Percentiles rank a stretch among this genome's conserved stretches.
These are phyloP conservation scores for Caerostris darwini DNA, from an alignment of 1,140 invertebrate species.

Conservation along the genomic window DNA sequence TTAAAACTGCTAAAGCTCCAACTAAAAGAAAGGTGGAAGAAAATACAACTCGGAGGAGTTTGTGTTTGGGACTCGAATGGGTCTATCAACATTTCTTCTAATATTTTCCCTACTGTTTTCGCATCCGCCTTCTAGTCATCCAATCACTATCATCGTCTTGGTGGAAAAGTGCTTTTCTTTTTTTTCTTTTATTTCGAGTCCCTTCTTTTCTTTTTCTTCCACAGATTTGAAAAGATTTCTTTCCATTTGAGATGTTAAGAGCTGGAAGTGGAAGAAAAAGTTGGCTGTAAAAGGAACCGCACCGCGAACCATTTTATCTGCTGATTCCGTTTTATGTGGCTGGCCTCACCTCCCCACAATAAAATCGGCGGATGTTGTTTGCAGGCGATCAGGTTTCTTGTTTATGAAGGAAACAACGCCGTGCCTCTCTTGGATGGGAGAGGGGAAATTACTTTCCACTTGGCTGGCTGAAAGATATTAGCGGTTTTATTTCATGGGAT, in stretches of 20 bases:
- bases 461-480: neutral
- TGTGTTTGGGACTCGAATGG: neutral
- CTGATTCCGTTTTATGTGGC: neutral
- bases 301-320: neutral
- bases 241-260: slow-evolving; percentile 26
- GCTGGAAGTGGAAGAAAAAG: neutral
- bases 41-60: neutral
- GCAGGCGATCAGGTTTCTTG: neutral
- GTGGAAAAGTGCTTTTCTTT: neutral
- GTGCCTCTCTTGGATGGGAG: neutral
- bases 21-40: neutral
- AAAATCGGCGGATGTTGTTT: neutral
- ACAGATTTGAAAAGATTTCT: slow-evolving; percentile 11
- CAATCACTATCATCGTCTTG: slow-evolving; percentile 14
- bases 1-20: neutral
- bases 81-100: neutral
- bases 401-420: neutral
- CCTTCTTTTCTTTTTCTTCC: neutral
- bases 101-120: neutral
- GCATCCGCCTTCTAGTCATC: neutral
- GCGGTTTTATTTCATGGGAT: too few relatives aligned
- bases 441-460: neutral
- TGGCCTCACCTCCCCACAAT: neutral
- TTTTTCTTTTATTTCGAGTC: neutral
- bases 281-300: neutral